Evolutionary conservation across 2,113 vertebrate genomes (phyloP).

Genomic region (Hyla sarda): DNA sequence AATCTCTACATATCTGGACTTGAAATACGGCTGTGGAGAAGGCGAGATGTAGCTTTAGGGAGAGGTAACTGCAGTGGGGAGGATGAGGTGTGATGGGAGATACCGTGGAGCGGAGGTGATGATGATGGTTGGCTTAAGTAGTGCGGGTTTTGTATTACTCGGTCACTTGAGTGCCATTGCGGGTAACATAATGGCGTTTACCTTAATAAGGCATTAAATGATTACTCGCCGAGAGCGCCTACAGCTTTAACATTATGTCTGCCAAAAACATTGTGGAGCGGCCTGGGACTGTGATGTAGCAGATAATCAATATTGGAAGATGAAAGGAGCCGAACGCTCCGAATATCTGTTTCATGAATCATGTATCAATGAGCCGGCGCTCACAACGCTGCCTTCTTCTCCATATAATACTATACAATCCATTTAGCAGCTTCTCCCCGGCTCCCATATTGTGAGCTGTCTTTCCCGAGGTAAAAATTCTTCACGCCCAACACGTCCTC

Average conservation of each 20-base stretch:
- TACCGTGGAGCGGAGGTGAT: slow-evolving; percentile 43
- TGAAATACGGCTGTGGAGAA: slow-evolving; percentile 29
- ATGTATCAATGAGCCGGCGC: slow-evolving; percentile 25
- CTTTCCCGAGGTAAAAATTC: slow-evolving; percentile 25
- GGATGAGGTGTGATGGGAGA: slow-evolving; percentile 4
- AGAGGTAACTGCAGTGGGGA: slow-evolving; percentile 31
- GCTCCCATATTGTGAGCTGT: not conserved
- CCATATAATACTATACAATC: slow-evolving; percentile 18
- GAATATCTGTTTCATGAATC: slow-evolving; percentile 37
- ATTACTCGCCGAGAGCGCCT: not conserved
- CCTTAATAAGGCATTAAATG: slow-evolving; percentile 33
- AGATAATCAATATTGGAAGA: slow-evolving; percentile 37
- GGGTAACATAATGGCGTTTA: not conserved
- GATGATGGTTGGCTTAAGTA: slow-evolving; percentile 15
- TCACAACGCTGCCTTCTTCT: not conserved
- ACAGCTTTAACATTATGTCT: slow-evolving; percentile 22
- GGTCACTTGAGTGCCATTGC: slow-evolving; percentile 33
- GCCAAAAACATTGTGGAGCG: not conserved
- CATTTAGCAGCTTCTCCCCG: not conserved
- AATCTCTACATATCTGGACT: slow-evolving; percentile 1
- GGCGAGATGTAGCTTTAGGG: not conserved
- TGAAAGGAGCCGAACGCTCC: slow-evolving; percentile 24
- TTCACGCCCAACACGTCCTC: slow-evolving; percentile 1
- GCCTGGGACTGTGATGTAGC: not conserved
- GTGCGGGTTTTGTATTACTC: not conserved